Conservation (phyloP, 2,113 vertebrate genomes). For the Thryonomys swinderianus region DNA sequence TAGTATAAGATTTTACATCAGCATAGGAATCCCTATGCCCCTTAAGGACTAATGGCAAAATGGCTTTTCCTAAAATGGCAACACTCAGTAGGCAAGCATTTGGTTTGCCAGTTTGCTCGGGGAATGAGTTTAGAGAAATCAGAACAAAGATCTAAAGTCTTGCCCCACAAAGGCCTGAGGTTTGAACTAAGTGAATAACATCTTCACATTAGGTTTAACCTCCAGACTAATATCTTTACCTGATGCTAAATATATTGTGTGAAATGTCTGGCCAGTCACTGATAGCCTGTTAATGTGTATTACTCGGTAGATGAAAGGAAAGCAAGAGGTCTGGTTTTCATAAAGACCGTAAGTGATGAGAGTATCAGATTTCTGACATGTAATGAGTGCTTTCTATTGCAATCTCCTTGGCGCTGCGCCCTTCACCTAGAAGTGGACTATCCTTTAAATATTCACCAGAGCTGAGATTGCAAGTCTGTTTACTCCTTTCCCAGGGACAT, state of each 20-base stretch:
- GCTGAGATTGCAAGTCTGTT: not conserved
- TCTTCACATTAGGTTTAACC: constrained; percentile 3
- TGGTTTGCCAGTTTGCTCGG: not conserved
- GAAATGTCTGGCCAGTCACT: not conserved
- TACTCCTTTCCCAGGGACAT: not conserved
- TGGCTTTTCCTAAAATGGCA: not conserved
- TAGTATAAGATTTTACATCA: not conserved
- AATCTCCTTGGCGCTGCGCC: not conserved
- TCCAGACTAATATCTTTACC: not conserved
- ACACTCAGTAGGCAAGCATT: not conserved
- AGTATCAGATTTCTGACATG: not conserved
- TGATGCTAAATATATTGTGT: not conserved
- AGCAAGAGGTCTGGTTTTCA: not conserved
- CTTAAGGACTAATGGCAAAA: not conserved
- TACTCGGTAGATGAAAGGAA: not conserved
- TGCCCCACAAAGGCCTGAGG: not conserved
- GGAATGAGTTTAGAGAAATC: not conserved
- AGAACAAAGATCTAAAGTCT: not conserved
- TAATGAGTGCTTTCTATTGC: not conserved
- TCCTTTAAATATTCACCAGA: not conserved
- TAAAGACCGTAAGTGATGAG: not conserved
- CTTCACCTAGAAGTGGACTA: not conserved
- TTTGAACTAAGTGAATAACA: not conserved
- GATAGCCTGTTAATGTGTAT: not conserved
- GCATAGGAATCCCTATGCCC: not conserved